These are phyloP conservation scores for Metellina segmentata DNA, from an alignment of 2,888 invertebrate species.

Conservation along the genomic window DNA sequence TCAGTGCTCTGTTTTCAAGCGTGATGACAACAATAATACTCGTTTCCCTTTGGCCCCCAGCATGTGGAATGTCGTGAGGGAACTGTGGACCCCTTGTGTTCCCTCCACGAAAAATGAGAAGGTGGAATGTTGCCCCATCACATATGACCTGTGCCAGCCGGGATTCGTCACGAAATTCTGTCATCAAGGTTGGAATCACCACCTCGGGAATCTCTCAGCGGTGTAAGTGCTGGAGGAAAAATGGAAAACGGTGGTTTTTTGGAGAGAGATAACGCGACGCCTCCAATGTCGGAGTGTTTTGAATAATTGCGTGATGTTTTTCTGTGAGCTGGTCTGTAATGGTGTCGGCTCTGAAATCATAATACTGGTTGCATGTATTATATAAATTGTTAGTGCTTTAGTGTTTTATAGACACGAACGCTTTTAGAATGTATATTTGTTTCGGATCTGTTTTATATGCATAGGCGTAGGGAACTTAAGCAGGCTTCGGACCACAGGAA, in stretches of 20 bases:
- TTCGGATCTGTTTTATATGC: not conserved
- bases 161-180: conserved; percentile 67
- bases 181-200: conserved; percentile 54
- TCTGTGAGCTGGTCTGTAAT: not conserved
- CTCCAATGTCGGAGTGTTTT: conserved; percentile 14
- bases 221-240: not conserved
- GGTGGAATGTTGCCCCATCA: conserved; percentile 12
- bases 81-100: not conserved
- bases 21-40: conserved; percentile 60
- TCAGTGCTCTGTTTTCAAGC: conserved; percentile 42
- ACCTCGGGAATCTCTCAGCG: conserved; percentile 13
- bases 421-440: not conserved
- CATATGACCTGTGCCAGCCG: conserved; percentile 37
- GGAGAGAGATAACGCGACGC: not conserved
- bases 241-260: not conserved
- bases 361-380: not conserved
- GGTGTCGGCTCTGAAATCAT: not conserved
- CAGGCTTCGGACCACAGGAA: not conserved
- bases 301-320: conserved; percentile 24
- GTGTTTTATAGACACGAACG: not conserved
- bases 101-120: conserved; percentile 39
- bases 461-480: not conserved
- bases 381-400: not conserved
- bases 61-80: conserved; percentile 31
- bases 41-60: conserved; percentile 11